Evolutionary conservation across 2,797 vertebrate species (phyloP).

Genomic region (Tokudaia tokunoshimensis): DNA sequence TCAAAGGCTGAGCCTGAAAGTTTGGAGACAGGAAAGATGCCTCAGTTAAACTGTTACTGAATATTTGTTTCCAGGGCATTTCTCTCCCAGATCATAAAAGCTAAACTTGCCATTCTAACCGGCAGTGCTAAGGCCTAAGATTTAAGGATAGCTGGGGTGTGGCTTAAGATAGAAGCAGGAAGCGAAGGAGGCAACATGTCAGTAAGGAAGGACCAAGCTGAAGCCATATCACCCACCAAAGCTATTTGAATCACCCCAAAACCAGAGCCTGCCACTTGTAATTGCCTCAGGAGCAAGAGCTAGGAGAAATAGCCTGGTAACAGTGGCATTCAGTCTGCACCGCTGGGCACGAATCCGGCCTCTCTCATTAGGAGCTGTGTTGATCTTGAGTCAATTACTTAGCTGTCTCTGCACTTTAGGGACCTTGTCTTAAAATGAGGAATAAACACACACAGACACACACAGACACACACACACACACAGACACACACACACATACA

Average conservation of each 20-base stretch:
- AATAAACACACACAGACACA: neutral
- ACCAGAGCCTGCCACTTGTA: neutral
- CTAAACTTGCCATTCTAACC: neutral
- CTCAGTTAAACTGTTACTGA: neutral
- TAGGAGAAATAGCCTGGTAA: neutral
- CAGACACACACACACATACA: neutral
- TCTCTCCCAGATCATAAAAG: neutral
- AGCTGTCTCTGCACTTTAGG: neutral
- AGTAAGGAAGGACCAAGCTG: neutral
- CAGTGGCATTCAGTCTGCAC: neutral
- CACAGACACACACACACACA: neutral
- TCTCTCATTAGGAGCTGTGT: neutral
- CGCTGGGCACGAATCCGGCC: neutral
- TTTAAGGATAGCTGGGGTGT: neutral
- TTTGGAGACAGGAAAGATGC: neutral
- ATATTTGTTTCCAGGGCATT: neutral
- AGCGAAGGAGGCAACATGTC: neutral
- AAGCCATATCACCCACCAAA: neutral
- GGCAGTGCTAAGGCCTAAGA: neutral
- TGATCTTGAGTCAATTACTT: neutral
- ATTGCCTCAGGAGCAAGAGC: neutral
- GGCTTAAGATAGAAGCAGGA: neutral
- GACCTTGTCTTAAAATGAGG: constrained; percentile 37
- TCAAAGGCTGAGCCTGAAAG: neutral
- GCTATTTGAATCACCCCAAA: neutral